Evolutionary conservation across 2,113 vertebrate genomes (phyloP).

Genomic region (Salvelinus namaycush): DNA sequence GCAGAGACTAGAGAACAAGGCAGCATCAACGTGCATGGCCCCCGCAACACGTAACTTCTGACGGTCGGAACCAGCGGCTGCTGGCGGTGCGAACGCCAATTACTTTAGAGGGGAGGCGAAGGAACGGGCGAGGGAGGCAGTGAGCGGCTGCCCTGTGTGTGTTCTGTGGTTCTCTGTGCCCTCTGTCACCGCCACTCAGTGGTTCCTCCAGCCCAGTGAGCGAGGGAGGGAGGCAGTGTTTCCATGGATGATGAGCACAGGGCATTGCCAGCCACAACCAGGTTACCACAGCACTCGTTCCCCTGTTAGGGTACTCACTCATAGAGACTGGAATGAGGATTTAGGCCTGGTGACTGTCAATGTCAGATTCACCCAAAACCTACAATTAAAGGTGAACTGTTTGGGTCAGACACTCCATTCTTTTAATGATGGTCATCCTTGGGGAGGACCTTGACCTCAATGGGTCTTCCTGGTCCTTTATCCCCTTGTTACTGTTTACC

Average conservation of each 20-base stretch:
- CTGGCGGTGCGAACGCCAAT: slow-evolving; percentile 46
- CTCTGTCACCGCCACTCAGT: slow-evolving; percentile 51
- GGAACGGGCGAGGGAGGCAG: slow-evolving; percentile 30
- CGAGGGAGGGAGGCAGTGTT: background rate
- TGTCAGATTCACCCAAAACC: no score
- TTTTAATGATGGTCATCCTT: background rate
- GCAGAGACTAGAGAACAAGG: background rate
- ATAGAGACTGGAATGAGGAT: background rate
- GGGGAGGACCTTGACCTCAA: background rate
- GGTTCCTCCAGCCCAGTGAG: slow-evolving; percentile 24
- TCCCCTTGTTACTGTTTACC: background rate
- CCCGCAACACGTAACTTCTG: slow-evolving; percentile 32
- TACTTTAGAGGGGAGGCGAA: slow-evolving; percentile 41
- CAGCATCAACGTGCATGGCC: slow-evolving; percentile 6
- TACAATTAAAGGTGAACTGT: background rate
- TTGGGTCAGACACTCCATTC: background rate
- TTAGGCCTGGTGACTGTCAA: no score
- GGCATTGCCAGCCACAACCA: slow-evolving; percentile 6
- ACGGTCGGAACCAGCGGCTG: slow-evolving; percentile 46
- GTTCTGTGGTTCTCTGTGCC: slow-evolving; percentile 62
- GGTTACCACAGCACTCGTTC: background rate
- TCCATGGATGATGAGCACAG: slow-evolving; percentile 27
- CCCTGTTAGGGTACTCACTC: background rate
- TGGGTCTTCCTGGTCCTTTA: background rate
- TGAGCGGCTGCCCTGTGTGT: slow-evolving; percentile 49